Evolutionary conservation across 2,797 vertebrate species (phyloP), one percentile per base, ranked within the genome.

Genomic region (Onychomys torridus): DNA sequence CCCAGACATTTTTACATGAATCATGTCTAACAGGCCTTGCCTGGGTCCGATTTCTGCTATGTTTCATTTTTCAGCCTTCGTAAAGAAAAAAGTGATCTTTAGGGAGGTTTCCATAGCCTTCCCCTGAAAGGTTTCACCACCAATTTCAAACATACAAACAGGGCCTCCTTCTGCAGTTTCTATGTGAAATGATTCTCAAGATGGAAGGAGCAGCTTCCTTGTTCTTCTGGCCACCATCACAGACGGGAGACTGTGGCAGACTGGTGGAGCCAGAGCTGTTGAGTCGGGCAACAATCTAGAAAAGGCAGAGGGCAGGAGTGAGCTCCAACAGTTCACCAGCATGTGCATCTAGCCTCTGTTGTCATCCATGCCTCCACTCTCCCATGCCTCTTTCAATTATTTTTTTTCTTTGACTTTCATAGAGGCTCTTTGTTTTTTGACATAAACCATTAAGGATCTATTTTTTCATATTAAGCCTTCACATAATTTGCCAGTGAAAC

Each of bases 181-280:
- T 52, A 14, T 52, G 52, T 52, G 52, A 52, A 52, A 52, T 14
- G 52, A 52, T 52, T 52, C 52, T 94, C 10, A 16, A 55, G 21
- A 37, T 88, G 85, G 52, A 92, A 95, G 37, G 73, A 92, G 13
- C 16, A 94, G 43, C 37, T 96, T 90, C 95, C 69, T 94, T 97
- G 4, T 65, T 75, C 46, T 84, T 83, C 57, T 43, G 83, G 19
- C n/a, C 46, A 2, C 43, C 61, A 32, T 92, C 37, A 71, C 43
- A 71, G 86, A 84, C 87, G 25, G 12, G 29, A 91, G 69, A n/a
- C n/a, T n/a, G n/a, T n/a, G 40, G 63, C 43, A 91, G 40, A 61
- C 19, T 16, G 75, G 71, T 5, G 25, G 49, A 65, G 46, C 13
- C 5, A 71, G 34, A 90, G 52, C 23, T 76, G 19, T 2, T 63